Percentiles rank a stretch among this genome's conserved stretches.
phyloP scores from a whole-genome alignment of 2,888 invertebrate genomes.

The Volucella inflata region DNA sequence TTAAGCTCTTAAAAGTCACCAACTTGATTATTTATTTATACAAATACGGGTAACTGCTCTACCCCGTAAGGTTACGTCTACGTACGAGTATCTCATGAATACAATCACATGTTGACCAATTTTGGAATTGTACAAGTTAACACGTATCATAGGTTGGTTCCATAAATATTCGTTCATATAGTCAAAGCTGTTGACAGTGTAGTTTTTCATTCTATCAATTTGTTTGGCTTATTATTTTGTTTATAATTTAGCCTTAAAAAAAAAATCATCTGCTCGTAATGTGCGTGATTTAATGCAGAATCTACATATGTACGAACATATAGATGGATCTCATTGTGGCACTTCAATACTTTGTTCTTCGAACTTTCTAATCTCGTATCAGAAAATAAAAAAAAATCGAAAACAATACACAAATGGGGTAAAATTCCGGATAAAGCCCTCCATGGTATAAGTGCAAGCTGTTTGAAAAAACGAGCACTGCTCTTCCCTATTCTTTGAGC shows the following conservation, averaged over 20 bases:
- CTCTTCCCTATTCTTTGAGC: slow-evolving; percentile 36
- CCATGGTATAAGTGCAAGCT: not conserved
- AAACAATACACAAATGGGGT: slow-evolving; percentile 8
- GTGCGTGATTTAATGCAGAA: not conserved
- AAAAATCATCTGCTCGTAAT: slow-evolving; percentile 19
- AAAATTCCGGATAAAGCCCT: slow-evolving; percentile 16
- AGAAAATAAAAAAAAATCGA: slow-evolving; percentile 13
- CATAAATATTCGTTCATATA: slow-evolving; percentile 19
- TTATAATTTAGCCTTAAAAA: too few species aligned
- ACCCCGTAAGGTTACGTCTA: not conserved
- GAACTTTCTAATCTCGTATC: slow-evolving; percentile 46
- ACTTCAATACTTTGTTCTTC: slow-evolving; percentile 7
- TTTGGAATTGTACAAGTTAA: slow-evolving; percentile 38
- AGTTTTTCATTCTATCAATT: too few species aligned
- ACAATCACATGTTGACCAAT: slow-evolving; percentile 57
- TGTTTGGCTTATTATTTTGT: too few species aligned
- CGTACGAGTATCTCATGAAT: slow-evolving; percentile 37
- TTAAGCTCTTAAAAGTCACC: slow-evolving; percentile 11
- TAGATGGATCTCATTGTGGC: not conserved
- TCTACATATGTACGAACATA: slow-evolving; percentile 4
- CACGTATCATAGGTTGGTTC: slow-evolving; percentile 28
- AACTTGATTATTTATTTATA: slow-evolving; percentile 28
- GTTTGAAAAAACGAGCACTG: slow-evolving; percentile 12
- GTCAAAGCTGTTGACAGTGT: too few species aligned
- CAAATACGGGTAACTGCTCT: not conserved